Conservation (phyloP, 1,140 invertebrate genomes). For the Trachymyrmex septentrionalis region DNA sequence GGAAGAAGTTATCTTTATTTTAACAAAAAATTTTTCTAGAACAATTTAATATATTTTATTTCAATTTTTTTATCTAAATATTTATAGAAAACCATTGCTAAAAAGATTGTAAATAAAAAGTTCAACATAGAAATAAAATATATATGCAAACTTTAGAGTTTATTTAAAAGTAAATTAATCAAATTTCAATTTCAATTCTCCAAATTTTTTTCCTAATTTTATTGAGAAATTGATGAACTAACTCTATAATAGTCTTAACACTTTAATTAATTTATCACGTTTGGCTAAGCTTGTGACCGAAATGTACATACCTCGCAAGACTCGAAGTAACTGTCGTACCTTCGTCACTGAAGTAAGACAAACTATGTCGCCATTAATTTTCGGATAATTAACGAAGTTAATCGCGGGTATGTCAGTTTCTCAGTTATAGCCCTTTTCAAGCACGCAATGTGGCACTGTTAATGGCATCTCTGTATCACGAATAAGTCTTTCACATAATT, state of each 20-base stretch:
- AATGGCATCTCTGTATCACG: not conserved
- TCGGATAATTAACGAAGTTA: conserved; percentile 48
- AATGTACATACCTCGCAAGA: conserved; percentile 43
- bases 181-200: not conserved
- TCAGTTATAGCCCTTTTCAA: conserved; percentile 50
- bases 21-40: not conserved
- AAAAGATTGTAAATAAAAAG: not conserved
- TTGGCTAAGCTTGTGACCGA: conserved; percentile 25
- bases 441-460: conserved; percentile 25
- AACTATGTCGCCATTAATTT: conserved; percentile 50
- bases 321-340: conserved; percentile 36
- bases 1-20: not conserved
- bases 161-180: not conserved
- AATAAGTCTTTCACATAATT: conserved; percentile 12
- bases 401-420: conserved; percentile 5
- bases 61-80: not conserved
- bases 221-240: not conserved
- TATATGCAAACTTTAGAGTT: not conserved
- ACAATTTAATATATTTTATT: conserved; percentile 2
- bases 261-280: conserved; percentile 44
- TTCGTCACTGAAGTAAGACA: conserved; percentile 37
- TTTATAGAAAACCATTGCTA: not conserved
- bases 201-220: not conserved
- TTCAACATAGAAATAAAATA: too few species aligned
- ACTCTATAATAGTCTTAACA: conserved; percentile 1